Percentiles rank a stretch among this genome's conserved stretches.
These are phyloP conservation scores for Trematomus bernacchii DNA, from an alignment of 2,797 vertebrate species.

Conservation along the genomic window DNA sequence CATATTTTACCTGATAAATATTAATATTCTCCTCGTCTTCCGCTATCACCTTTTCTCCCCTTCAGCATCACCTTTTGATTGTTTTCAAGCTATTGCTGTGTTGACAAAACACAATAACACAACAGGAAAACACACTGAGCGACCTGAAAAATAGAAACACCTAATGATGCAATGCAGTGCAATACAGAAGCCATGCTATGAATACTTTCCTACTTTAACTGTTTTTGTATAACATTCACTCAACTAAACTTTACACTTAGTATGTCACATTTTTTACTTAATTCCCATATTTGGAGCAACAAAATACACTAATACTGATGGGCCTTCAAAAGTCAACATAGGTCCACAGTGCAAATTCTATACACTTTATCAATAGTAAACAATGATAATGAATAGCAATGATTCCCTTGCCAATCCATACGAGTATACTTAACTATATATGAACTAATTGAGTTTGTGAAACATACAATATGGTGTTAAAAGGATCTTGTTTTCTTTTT, in stretches of 20 bases:
- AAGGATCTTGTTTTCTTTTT: background rate
- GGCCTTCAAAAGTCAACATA: background rate
- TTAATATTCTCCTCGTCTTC: conserved; percentile 46
- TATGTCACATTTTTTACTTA: background rate
- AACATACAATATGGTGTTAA: background rate
- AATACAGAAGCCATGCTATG: conserved; percentile 43
- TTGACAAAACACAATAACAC: conserved; percentile 60
- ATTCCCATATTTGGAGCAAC: background rate
- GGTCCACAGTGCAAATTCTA: conserved; percentile 9
- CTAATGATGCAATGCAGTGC: conserved; percentile 71
- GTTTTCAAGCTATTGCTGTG: conserved; percentile 50
- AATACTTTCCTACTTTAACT: conserved; percentile 40
- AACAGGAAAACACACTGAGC: conserved; percentile 35
- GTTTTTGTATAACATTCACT: conserved; percentile 25
- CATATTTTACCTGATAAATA: conserved; percentile 44
- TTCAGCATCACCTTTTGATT: conserved; percentile 61
- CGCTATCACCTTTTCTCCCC: conserved; percentile 42
- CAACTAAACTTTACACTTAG: background rate
- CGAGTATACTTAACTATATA: background rate
- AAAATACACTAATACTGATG: background rate
- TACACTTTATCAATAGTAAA: background rate
- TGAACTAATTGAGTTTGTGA: background rate
- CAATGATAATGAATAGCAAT: background rate
- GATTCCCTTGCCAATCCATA: background rate
- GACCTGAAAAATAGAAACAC: conserved; percentile 46